Evolutionary conservation across 2,797 vertebrate species (phyloP).

Genomic region (Leptoclinus maculatus): DNA sequence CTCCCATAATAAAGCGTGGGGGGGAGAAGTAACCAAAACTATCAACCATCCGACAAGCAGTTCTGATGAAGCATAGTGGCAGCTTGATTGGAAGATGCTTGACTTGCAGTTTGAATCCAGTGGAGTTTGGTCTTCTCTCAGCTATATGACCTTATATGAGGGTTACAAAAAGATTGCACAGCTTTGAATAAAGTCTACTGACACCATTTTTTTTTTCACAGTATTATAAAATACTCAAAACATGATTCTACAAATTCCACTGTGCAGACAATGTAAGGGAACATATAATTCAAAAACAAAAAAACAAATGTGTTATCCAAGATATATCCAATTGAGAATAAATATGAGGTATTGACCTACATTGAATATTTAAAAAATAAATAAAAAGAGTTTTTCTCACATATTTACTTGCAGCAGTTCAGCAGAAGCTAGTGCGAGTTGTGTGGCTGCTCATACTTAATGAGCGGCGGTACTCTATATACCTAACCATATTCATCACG

Average conservation of each 20-base stretch:
- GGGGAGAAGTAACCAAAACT: not conserved
- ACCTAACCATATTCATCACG: not conserved
- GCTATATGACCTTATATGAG: not conserved
- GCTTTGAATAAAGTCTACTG: conserved; percentile 16
- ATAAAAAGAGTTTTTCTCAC: not conserved
- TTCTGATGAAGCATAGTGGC: not conserved
- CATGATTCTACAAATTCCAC: not conserved
- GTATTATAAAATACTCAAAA: not conserved
- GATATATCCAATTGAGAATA: too few species aligned
- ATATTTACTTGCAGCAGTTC: not conserved
- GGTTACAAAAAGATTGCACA: conserved; percentile 13
- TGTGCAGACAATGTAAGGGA: not conserved
- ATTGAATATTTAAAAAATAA: too few species aligned
- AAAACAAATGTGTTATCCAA: too few species aligned
- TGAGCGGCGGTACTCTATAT: not conserved
- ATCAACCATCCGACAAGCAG: not conserved
- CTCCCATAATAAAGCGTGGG: not conserved
- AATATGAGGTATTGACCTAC: too few species aligned
- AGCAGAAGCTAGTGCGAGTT: not conserved
- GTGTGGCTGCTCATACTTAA: not conserved
- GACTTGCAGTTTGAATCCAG: not conserved
- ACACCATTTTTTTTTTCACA: not conserved
- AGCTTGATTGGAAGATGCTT: not conserved
- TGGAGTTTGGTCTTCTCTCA: not conserved
- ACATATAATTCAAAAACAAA: not conserved